Percentiles rank a stretch among this genome's conserved stretches.
phyloP scores from a whole-genome alignment of 2,113 vertebrate genomes.

The Proterorhinus semilunaris region DNA sequence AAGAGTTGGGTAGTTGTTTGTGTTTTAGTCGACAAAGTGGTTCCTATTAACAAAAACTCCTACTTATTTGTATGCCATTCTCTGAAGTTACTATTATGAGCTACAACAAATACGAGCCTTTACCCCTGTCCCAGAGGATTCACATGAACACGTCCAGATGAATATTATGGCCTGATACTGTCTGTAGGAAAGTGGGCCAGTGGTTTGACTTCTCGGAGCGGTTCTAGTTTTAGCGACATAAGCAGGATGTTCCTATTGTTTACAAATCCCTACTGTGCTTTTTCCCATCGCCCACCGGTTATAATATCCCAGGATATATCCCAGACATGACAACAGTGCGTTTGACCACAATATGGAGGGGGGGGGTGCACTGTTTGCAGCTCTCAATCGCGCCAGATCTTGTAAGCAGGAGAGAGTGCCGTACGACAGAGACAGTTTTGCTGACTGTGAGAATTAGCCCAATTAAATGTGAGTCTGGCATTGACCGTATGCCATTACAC shows the following conservation, averaged over 20 bases:
- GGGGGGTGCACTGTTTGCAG: background rate
- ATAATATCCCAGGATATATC: slow-evolving; percentile 13
- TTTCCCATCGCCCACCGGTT: slow-evolving; percentile 15
- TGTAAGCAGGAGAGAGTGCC: background rate
- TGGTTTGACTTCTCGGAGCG: background rate
- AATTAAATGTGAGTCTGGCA: background rate
- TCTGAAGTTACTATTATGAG: no score
- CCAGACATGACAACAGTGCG: slow-evolving; percentile 6
- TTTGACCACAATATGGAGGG: background rate
- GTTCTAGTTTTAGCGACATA: background rate
- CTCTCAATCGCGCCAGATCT: background rate
- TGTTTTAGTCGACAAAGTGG: no score
- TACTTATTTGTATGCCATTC: no score
- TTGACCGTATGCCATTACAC: background rate
- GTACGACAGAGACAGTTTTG: background rate
- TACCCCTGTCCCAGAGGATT: no score
- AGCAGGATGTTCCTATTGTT: slow-evolving; percentile 23
- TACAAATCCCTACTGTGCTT: slow-evolving; percentile 5
- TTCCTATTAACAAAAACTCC: no score
- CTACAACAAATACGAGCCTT: no score
- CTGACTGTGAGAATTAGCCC: slow-evolving; percentile 5
- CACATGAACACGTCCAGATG: background rate
- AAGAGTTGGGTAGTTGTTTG: no score
- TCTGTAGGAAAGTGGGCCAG: background rate
- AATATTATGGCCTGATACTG: background rate